These are phyloP conservation scores for Doryteuthis pealeii DNA, from an alignment of 1,140 invertebrate genomes.

Conservation along the genomic window DNA sequence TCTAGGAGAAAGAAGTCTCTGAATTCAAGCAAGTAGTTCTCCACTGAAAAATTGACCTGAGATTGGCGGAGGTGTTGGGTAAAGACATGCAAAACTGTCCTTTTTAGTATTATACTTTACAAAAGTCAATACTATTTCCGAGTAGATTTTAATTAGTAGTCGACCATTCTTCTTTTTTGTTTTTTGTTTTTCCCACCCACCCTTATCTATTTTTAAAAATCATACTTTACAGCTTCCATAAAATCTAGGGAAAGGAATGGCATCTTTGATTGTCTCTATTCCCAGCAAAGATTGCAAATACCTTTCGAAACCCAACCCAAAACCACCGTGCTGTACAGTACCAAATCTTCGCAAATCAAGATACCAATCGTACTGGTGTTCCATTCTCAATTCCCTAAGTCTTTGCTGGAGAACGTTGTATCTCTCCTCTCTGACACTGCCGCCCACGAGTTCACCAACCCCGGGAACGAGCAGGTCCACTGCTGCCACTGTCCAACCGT, in stretches of 20 bases:
- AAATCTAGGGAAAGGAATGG: slow-evolving; percentile 92
- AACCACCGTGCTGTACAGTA: slow-evolving; percentile 85
- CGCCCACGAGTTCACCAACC: slow-evolving; percentile 91
- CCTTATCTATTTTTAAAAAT: no score
- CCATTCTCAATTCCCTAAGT: slow-evolving; percentile 45
- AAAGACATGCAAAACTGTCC: no score
- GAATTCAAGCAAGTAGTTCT: no score
- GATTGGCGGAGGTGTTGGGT: no score
- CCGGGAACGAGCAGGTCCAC: slow-evolving; percentile 84
- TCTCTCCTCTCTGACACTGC: slow-evolving; percentile 86
- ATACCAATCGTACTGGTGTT: slow-evolving; percentile 66
- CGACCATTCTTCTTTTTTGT: no score
- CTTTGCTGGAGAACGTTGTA: slow-evolving; percentile 67
- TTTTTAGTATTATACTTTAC: no score
- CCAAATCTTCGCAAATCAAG: slow-evolving; percentile 87
- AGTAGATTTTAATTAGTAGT: no score
- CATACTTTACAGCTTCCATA: neutral
- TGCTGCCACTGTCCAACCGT: slow-evolving; percentile 70
- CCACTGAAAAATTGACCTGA: no score
- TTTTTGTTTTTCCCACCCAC: no score
- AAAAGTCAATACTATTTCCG: no score
- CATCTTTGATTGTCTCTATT: slow-evolving; percentile 87
- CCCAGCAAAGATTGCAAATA: slow-evolving; percentile 80
- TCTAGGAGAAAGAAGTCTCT: no score
- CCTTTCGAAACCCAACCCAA: slow-evolving; percentile 94